Base-by-base conservation (phyloP, 2,888 invertebrate genomes). In the Cinara cedri region DNA sequence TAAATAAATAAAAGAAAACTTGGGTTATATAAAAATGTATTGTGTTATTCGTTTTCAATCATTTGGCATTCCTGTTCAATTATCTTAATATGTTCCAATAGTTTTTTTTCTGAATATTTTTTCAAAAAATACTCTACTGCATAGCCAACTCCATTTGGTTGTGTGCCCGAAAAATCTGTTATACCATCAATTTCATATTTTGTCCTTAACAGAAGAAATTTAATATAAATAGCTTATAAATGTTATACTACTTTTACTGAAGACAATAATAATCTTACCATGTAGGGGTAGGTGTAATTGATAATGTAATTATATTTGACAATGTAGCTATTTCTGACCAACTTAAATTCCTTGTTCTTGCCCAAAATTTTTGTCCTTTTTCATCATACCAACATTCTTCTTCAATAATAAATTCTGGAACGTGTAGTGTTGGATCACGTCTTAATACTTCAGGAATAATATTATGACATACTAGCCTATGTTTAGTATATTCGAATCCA, bases 291-390 rank as follows among this genome's bases (percentile, higher is more conserved):
- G 78, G 70, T 51, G 78, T 78, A 0, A 78, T 78, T 8, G 78
- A 78, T 60, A 78, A 49, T 24, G 78, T 78, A 51, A 78, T 78
- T 60, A 78, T 78, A 51, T 78, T 78, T 1, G 78, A 78, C 34
- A 78, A 70, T 1, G 78, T 78, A 1, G 78, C 78, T 60, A 78
- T 78, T 51, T 78, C 78, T 42, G 78, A 78, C 78, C 78, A 78
- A 78, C 78, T 78, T 42, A 78, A 70, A 60, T 78, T 78, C 21
- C 78, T 78, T 3, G 78, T 78, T 60, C 78, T 78, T 49, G 78
- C 78, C 78, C 78, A 78, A 78, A 78, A 78, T 51, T 78, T 78
- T 78, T 78, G 78, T 51, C 78, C 78, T 70, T 78, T 78, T 78
- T 78, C 78, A 3, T 78, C 78, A 51, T 78, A 78, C 78, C 78